These are phyloP conservation scores for Vulpes ferrilata DNA, from an alignment of 2,113 vertebrate genomes.

Conservation along the genomic window DNA sequence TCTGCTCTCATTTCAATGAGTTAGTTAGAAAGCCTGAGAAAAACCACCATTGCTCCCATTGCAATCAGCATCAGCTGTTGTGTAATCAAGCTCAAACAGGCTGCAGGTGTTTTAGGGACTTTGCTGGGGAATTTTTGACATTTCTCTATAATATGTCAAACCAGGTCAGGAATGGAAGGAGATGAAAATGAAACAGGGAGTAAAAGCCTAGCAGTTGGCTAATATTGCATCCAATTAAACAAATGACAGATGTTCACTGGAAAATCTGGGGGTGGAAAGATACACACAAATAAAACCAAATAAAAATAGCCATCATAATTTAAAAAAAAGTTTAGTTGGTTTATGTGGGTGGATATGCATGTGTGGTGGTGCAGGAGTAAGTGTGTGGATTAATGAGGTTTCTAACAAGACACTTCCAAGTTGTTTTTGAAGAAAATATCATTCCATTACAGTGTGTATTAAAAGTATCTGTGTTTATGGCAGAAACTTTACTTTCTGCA, in stretches of 20 bases:
- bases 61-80: conserved; percentile 53
- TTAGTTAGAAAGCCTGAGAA: not conserved
- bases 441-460: not conserved
- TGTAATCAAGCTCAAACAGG: conserved; percentile 32
- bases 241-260: conserved; percentile 54
- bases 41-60: not conserved
- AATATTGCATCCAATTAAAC: conserved; percentile 60
- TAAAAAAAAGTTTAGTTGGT: not conserved
- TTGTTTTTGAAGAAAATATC: conserved; percentile 46
- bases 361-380: not conserved
- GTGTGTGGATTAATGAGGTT: not conserved
- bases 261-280: not conserved
- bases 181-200: conserved; percentile 6
- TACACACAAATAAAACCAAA: not conserved
- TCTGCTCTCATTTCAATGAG: not conserved
- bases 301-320: not conserved
- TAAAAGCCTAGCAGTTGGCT: conserved; percentile 28
- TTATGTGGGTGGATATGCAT: not conserved
- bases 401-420: not conserved
- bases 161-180: conserved; percentile 51
- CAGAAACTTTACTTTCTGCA: conserved; percentile 34
- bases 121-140: conserved; percentile 35
- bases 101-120: conserved; percentile 69
- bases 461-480: conserved; percentile 32
- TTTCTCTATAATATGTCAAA: conserved; percentile 48